Evolutionary conservation across 2,888 invertebrate genomes (phyloP), one percentile per base, ranked within the genome.

Genomic region (Kuschelorhynchus macadamiae): DNA sequence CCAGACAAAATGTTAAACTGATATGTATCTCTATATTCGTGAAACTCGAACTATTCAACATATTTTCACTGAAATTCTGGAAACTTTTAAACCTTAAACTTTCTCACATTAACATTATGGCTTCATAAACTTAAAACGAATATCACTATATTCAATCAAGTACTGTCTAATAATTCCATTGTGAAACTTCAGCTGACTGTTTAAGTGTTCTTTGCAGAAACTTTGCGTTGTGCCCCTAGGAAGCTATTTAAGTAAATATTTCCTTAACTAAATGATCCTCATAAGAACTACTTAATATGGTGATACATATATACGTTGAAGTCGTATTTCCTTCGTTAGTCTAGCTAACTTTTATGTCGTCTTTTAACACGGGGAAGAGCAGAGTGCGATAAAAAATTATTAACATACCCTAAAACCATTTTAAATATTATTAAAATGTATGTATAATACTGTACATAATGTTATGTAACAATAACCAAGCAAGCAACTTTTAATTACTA

Each of bases 151-250:
- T 47, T 59, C 36, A 21, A n/a, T n/a, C 47, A 25, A 46, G 18
- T 20, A 53, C 33, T 14, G 47, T 39, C 49, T 62, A 53, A 47
- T 63, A 11, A 25, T 39, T 18, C 14, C 47, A 47, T 47, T 36
- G 49, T 36, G 56, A 47, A 63, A 63, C 47, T 63, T 56, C 56
- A 46, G 30, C n/a, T 36, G 36, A 56, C 25, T 12, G 46, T 21
- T 16, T 60, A 41, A 60, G 60, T n/a, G n/a, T 18, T 32, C 50
- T 60, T 50, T 53, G 36, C 20, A 3, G 53, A 50, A 50, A 50
- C 50, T 50, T n/a, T 7, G 33, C 32, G 18, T 33, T 33, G 18
- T 17, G 33, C 14, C 12, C 18, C 25, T 7, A 7, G 25, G 18
- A 46, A 25, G 20, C 21, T 20, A 41, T 55, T 55, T 14, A 20